These are phyloP conservation scores for Hyppa rectilinea DNA, from an alignment of 2,888 invertebrate genomes.

Conservation along the genomic window DNA sequence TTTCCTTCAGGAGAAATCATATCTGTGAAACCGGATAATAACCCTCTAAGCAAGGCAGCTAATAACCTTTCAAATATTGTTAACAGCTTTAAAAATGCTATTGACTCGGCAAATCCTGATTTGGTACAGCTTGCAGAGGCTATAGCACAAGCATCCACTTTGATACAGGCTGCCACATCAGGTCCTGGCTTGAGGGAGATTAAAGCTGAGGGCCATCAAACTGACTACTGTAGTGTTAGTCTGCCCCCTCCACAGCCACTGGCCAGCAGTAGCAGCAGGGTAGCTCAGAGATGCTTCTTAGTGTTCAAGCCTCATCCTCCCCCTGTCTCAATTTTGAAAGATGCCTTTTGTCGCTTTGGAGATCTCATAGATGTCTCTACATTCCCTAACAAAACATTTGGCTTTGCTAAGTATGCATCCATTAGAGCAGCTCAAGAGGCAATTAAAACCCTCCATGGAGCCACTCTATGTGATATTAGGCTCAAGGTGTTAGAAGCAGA, in stretches of 20 bases:
- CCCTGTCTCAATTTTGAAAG: constrained; percentile 94
- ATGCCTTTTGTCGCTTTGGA: constrained; percentile 97
- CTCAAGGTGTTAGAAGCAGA: constrained; percentile 97
- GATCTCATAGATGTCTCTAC: constrained; percentile 97
- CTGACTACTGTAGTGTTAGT: constrained; percentile 91
- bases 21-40: constrained; percentile 92
- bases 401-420: constrained; percentile 97
- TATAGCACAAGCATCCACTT: constrained; percentile 94
- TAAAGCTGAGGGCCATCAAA: constrained; percentile 69
- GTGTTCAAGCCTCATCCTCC: constrained; percentile 93
- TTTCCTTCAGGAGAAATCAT: constrained; percentile 97
- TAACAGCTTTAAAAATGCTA: constrained; percentile 82
- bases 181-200: constrained; percentile 64
- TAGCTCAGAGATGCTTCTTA: constrained; percentile 93
- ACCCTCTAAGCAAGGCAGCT: constrained; percentile 82
- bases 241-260: constrained; percentile 94
- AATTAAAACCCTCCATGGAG: constrained; percentile 94
- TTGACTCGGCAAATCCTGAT: constrained; percentile 84
- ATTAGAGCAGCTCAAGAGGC: constrained; percentile 94
- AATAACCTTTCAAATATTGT: constrained; percentile 82
- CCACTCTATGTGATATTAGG: constrained; percentile 95
- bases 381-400: constrained; percentile 97
- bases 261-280: constrained; percentile 91
- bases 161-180: constrained; percentile 92
- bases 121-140: constrained; percentile 93